phyloP scores from a whole-genome alignment of 2,888 invertebrate species.

The Oscheius sp. region DNA sequence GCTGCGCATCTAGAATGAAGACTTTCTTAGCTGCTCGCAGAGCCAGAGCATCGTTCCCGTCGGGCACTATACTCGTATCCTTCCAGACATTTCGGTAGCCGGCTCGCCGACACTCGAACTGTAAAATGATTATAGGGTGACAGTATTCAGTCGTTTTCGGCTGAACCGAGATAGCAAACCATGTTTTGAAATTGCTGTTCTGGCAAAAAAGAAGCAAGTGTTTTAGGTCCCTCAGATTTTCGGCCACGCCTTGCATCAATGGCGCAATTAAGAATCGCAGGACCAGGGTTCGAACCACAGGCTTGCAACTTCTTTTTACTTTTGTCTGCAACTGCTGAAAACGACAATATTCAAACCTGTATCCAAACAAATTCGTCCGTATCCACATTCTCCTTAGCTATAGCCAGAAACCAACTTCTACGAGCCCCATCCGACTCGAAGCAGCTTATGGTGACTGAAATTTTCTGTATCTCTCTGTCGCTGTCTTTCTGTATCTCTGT shows the following conservation, averaged over 20 bases:
- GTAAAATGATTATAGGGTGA: neutral
- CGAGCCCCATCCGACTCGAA: constrained; percentile 57
- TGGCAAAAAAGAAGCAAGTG: too few species aligned
- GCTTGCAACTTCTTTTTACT: too few species aligned
- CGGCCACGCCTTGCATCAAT: too few species aligned
- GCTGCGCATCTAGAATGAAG: constrained; percentile 41
- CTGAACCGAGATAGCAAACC: too few species aligned
- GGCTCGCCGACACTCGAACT: constrained; percentile 44
- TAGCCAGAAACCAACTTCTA: constrained; percentile 51
- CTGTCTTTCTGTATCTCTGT: too few species aligned
- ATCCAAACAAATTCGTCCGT: constrained; percentile 53
- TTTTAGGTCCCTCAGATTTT: too few species aligned
- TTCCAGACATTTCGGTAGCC: constrained; percentile 47
- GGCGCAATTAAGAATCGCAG: too few species aligned
- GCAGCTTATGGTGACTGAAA: constrained; percentile 56
- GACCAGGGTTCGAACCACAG: too few species aligned
- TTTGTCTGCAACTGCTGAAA: too few species aligned
- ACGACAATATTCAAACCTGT: too few species aligned
- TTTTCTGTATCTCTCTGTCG: neutral
- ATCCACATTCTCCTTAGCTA: constrained; percentile 40
- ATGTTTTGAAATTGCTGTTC: too few species aligned
- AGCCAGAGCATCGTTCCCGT: constrained; percentile 50
- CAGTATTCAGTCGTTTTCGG: too few species aligned
- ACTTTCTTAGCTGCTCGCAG: constrained; percentile 38
- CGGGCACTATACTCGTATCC: constrained; percentile 32